These are phyloP conservation scores for Akabosia matsudoensis DNA, from an alignment of 1,140 invertebrate species.

Conservation along the genomic window DNA sequence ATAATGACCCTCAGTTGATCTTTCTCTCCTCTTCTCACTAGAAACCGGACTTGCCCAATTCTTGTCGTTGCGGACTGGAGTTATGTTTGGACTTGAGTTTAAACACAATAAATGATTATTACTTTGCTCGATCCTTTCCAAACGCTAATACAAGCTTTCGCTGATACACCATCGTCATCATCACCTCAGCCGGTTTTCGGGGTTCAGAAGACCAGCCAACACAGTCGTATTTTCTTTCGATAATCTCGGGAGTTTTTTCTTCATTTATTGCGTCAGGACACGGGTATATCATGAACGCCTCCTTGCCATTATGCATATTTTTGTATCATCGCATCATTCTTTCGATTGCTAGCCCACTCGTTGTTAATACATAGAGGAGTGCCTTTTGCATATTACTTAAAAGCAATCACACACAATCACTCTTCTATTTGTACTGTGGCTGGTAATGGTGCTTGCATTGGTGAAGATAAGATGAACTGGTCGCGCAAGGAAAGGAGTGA, in stretches of 20 bases:
- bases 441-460: background rate
- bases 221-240: background rate
- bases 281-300: too few species aligned
- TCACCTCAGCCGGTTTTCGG: background rate
- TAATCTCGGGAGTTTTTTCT: background rate
- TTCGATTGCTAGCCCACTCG: too few species aligned
- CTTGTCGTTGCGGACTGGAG: background rate
- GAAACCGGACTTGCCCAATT: constrained; percentile 20
- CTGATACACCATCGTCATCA: background rate
- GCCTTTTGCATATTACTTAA: background rate
- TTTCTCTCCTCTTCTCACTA: background rate
- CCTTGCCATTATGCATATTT: too few species aligned
- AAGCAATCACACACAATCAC: background rate
- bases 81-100: background rate
- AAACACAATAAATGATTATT: background rate
- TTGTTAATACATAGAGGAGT: background rate
- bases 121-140: background rate
- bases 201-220: background rate
- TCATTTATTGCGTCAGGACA: background rate
- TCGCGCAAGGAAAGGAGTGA: background rate
- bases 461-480: background rate
- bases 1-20: constrained; percentile 8
- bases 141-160: background rate
- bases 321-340: background rate
- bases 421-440: background rate